Percentiles rank a stretch among this genome's conserved stretches.
Conservation (phyloP, 1,140 invertebrate genomes). For the Globodera ellingtonae region DNA sequence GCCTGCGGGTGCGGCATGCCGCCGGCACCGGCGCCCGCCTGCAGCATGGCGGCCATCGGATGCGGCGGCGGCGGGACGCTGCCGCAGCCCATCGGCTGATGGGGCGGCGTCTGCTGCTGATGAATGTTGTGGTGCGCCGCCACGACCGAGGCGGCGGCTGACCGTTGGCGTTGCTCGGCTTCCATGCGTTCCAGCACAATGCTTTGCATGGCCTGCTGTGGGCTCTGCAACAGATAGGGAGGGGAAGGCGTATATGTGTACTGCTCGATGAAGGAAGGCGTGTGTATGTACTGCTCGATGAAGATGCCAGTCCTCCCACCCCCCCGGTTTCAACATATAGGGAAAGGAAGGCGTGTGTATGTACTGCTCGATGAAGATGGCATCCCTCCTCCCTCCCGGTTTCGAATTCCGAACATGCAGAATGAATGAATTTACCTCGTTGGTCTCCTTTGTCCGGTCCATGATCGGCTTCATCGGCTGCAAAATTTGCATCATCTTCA, state of each 20-base stretch:
- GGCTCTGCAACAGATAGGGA: slow-evolving; percentile 8
- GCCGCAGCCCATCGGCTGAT: slow-evolving; percentile 8
- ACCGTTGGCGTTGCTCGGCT: background rate
- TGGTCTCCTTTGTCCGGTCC: slow-evolving; percentile 87
- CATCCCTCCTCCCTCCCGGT: too few species aligned
- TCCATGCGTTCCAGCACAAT: slow-evolving; percentile 17
- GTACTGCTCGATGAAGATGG: too few species aligned
- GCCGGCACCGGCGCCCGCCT: background rate
- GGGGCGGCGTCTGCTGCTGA: slow-evolving; percentile 25
- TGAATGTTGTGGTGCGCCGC: background rate
- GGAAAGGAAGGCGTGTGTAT: too few species aligned
- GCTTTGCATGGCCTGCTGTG: slow-evolving; percentile 30
- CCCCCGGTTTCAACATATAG: too few species aligned
- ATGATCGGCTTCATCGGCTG: slow-evolving; percentile 99
- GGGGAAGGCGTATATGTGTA: too few species aligned
- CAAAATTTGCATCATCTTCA: slow-evolving; percentile 91
- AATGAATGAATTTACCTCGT: slow-evolving; percentile 16
- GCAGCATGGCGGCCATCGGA: slow-evolving; percentile 4
- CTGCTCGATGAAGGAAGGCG: too few species aligned
- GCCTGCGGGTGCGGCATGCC: background rate
- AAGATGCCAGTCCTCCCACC: too few species aligned
- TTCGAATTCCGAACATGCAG: background rate
- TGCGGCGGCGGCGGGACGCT: background rate
- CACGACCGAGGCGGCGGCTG: background rate
- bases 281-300: too few species aligned